Evolutionary conservation across 2,888 invertebrate species (phyloP).

Genomic region (Chouioia cunea): DNA sequence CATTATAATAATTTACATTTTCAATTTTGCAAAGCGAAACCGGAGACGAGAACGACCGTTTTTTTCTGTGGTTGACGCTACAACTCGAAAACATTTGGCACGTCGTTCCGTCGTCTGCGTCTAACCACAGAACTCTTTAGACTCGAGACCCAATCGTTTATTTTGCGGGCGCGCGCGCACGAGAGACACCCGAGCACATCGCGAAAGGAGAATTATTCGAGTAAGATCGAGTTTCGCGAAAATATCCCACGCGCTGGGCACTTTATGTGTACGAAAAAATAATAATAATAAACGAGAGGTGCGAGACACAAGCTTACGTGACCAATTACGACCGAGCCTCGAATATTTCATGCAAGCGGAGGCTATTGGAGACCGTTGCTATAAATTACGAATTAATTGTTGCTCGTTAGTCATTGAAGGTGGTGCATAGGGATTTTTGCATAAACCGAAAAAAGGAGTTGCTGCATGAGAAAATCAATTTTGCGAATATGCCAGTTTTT

Average conservation of each 20-base stretch:
- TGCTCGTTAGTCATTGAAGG: constrained; percentile 17
- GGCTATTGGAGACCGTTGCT: background rate
- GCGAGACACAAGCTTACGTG: constrained; percentile 19
- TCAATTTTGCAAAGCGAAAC: too few relatives aligned
- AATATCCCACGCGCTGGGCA: constrained; percentile 22
- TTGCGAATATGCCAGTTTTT: too few relatives aligned
- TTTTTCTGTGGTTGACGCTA: constrained; percentile 4
- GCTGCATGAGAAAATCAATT: too few relatives aligned
- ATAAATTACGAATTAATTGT: constrained; percentile 25
- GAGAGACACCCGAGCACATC: constrained; percentile 20
- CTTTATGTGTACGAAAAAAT: too few relatives aligned
- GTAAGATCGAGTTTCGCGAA: constrained; percentile 27
- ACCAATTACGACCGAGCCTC: constrained; percentile 4
- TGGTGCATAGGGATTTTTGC: too few relatives aligned
- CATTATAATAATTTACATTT: too few relatives aligned
- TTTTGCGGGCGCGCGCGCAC: constrained; percentile 34
- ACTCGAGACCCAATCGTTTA: constrained; percentile 31
- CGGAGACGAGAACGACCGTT: background rate
- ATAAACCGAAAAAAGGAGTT: too few relatives aligned
- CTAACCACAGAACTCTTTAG: constrained; percentile 35
- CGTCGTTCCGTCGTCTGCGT: constrained; percentile 6
- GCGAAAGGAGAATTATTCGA: background rate
- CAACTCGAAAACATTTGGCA: constrained; percentile 14
- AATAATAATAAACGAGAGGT: constrained; percentile 14
- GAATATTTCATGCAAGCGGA: background rate